These are phyloP conservation scores for Plecotus auritus DNA, from an alignment of 2,113 vertebrate genomes.

Conservation along the genomic window DNA sequence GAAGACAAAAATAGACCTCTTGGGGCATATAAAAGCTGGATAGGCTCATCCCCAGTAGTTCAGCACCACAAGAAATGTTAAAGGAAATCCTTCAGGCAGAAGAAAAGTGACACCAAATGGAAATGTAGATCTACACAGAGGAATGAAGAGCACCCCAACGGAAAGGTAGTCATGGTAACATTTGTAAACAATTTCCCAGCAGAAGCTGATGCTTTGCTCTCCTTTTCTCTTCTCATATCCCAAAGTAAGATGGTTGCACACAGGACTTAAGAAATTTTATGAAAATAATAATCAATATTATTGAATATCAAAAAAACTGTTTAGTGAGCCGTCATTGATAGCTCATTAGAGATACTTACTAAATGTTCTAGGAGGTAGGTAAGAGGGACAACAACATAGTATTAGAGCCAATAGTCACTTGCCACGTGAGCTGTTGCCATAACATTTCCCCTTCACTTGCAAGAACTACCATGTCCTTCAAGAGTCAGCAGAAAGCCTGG, in stretches of 20 bases:
- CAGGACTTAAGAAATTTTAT: neutral
- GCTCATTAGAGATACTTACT: neutral
- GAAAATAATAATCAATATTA: neutral
- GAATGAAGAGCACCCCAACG: neutral
- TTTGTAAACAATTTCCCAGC: neutral
- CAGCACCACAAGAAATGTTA: neutral
- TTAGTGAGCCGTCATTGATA: neutral
- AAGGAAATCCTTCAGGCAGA: neutral
- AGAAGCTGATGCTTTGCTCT: neutral
- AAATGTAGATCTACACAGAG: neutral
- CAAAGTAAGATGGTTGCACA: neutral
- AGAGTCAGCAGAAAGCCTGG: neutral
- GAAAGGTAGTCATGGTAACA: neutral
- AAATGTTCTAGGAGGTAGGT: neutral
- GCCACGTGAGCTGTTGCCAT: accelerated
- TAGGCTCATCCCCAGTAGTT: neutral
- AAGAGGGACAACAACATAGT: neutral
- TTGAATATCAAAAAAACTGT: neutral
- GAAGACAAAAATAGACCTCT: neutral
- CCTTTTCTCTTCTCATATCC: neutral
- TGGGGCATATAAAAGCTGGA: neutral
- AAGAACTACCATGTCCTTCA: neutral
- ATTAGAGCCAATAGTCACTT: neutral
- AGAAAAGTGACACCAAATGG: neutral
- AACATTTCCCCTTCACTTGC: neutral